A percentile compares a stretch with the other conserved stretches of the same genome.
Evolutionary conservation across 2,888 invertebrate genomes (phyloP).

Genomic region (Leptothorax acervorum): DNA sequence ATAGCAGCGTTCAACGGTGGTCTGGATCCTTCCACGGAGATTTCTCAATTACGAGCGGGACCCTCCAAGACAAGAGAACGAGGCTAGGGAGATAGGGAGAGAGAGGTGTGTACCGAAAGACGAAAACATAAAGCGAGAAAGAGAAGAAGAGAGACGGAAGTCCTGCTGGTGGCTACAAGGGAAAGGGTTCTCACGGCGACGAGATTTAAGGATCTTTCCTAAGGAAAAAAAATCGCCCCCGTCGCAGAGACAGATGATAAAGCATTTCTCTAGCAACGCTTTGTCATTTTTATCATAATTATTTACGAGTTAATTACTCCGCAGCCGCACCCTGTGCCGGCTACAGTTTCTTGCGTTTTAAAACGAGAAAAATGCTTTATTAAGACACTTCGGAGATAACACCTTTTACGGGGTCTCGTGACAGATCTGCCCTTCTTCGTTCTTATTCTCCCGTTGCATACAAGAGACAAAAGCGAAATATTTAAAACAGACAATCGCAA

Average conservation of each 20-base stretch:
- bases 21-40: slow-evolving; percentile 79
- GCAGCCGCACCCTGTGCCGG: slow-evolving; percentile 32
- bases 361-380: slow-evolving; percentile 52
- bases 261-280: slow-evolving; percentile 77
- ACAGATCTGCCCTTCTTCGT: slow-evolving; percentile 12
- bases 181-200: slow-evolving; percentile 71
- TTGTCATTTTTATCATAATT: slow-evolving; percentile 85
- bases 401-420: slow-evolving; percentile 6
- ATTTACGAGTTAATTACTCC: slow-evolving; percentile 83
- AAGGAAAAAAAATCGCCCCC: slow-evolving; percentile 59
- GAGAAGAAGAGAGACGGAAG: slow-evolving; percentile 43
- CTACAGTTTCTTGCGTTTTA: slow-evolving; percentile 38
- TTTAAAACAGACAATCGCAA: neutral
- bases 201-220: slow-evolving; percentile 77
- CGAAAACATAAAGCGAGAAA: slow-evolving; percentile 41
- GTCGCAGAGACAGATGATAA: slow-evolving; percentile 74
- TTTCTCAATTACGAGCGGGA: slow-evolving; percentile 83
- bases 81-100: slow-evolving; percentile 29
- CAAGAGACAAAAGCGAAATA: neutral
- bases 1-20: slow-evolving; percentile 70
- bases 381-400: slow-evolving; percentile 40
- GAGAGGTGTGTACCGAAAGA: slow-evolving; percentile 13
- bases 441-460: neutral
- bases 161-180: slow-evolving; percentile 41
- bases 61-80: slow-evolving; percentile 47